Base-by-base conservation (phyloP, 2,888 invertebrate species). In the Lycia hirtaria region DNA sequence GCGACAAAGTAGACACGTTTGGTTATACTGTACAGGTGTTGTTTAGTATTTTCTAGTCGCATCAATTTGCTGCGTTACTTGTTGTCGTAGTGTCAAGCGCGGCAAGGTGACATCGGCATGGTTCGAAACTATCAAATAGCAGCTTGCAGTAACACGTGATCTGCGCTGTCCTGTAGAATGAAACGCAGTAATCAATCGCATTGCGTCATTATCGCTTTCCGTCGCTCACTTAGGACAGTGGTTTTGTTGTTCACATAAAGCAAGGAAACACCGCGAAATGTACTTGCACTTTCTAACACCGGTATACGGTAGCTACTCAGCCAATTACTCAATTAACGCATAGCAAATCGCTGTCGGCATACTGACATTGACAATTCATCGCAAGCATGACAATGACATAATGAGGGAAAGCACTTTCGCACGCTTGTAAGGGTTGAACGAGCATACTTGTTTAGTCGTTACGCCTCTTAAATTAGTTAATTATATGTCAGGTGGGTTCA, bases 221-320 rank as follows among this genome's bases (percentile, higher is more conserved):
- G n/a, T n/a, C n/a, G n/a, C n/a, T n/a, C n/a, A n/a, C n/a, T n/a
- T n/a, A n/a, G n/a, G n/a, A n/a, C n/a, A n/a, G n/a, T n/a, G n/a
- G n/a, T n/a, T n/a, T n/a, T n/a, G n/a, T n/a, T n/a, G n/a, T n/a
- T 72, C 75, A 67, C 58, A 63, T 33, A 44, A 44, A 56, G 50
- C 61, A 60, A 56, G 52, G 53, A 69, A n/a, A 68, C 62, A 57
- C 62, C 64, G 56, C 45, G 56, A 52, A 17, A 19, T 4, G 10
- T 65, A 78, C 73, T 78, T 72, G 67, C 74, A 79, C 86, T 90
- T 88, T 87, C 86, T 82, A 82, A 64, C 53, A 56, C 63, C 53
- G 78, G 79, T 80, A 81, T 58, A 70, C 79, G 73, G 69, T 67
- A 69, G 65, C 66, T 64, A 41, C 65, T 62, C 76, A 67, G 9